These are phyloP conservation scores for Labrus mixtus DNA, from an alignment of 2,113 vertebrate genomes.

Conservation along the genomic window DNA sequence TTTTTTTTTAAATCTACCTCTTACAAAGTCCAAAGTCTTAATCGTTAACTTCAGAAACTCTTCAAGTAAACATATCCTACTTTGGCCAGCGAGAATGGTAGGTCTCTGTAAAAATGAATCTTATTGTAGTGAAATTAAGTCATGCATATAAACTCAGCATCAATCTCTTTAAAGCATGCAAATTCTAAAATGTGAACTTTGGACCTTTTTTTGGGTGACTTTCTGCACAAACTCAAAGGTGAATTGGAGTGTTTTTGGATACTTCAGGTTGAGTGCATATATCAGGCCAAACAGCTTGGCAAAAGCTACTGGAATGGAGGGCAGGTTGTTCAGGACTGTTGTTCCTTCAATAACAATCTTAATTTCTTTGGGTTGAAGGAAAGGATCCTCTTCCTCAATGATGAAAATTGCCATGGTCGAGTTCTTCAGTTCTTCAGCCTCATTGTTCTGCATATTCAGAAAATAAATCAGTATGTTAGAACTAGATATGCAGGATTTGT, in stretches of 20 bases:
- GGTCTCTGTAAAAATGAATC: too few relatives aligned
- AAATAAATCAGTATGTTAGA: neutral
- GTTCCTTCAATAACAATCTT: neutral
- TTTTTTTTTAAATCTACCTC: too few relatives aligned
- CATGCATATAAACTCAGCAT: too few relatives aligned
- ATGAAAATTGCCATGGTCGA: neutral
- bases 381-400: neutral
- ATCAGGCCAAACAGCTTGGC: neutral
- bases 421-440: conserved; percentile 1
- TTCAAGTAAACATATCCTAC: too few relatives aligned
- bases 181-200: too few relatives aligned
- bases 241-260: neutral
- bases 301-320: neutral
- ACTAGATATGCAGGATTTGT: too few relatives aligned
- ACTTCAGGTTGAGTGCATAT: neutral
- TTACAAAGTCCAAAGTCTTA: too few relatives aligned
- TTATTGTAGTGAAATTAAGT: too few relatives aligned
- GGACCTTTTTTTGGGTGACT: too few relatives aligned
- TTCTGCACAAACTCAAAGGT: neutral
- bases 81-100: too few relatives aligned
- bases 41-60: too few relatives aligned
- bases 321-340: neutral
- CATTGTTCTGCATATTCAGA: neutral
- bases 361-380: neutral
- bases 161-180: too few relatives aligned